Conservation (phyloP, 2,797 vertebrate species). For the Fringilla coelebs region DNA sequence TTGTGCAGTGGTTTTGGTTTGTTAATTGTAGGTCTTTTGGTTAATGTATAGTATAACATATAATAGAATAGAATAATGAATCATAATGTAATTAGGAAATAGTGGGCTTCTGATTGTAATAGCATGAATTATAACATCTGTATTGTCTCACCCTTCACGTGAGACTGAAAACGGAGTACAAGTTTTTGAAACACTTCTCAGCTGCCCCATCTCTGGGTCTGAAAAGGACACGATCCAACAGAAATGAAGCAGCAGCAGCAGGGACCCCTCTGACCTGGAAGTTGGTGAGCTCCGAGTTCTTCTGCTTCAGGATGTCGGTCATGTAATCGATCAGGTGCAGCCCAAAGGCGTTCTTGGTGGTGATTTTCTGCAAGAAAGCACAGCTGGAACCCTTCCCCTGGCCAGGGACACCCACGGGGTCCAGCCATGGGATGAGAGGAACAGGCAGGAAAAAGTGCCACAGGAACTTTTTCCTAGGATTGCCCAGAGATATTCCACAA, state of each 20-base stretch:
- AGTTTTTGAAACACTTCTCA: not conserved
- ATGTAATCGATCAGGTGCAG: constrained; percentile 96
- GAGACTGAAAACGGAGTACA: not conserved
- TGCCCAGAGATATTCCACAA: too few relatives aligned
- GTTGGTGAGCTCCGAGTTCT: constrained; percentile 87
- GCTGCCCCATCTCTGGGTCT: not conserved
- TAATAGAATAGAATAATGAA: too few relatives aligned
- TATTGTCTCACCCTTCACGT: not conserved
- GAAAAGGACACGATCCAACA: not conserved
- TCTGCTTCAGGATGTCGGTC: constrained; percentile 90
- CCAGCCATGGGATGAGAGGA: too few relatives aligned
- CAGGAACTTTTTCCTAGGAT: too few relatives aligned
- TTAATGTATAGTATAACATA: too few relatives aligned
- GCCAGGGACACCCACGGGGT: too few relatives aligned
- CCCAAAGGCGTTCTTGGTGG: constrained; percentile 94
- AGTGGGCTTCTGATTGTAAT: not conserved
- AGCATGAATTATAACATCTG: not conserved
- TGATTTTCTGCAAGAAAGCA: constrained; percentile 89
- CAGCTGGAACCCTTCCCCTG: not conserved
- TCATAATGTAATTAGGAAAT: too few relatives aligned
- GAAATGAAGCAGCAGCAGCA: not conserved
- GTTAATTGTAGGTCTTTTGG: not conserved
- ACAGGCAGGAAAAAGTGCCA: too few relatives aligned
- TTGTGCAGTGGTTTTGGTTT: not conserved
- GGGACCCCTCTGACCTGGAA: constrained; percentile 85